Conservation (phyloP, 2,797 vertebrate species). For the Gobionotothen gibberifrons region DNA sequence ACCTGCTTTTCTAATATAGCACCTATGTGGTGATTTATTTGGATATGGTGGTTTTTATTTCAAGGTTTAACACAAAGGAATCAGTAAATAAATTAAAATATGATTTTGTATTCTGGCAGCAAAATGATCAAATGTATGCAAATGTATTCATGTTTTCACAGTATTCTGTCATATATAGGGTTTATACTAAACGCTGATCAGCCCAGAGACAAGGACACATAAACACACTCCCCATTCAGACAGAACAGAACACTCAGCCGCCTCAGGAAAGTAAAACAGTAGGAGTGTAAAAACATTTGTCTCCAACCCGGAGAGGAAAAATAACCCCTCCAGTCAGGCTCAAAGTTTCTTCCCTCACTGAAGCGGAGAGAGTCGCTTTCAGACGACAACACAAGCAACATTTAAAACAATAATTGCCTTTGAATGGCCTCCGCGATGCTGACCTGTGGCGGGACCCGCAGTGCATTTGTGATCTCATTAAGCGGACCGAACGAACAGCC, state of each 20-base stretch:
- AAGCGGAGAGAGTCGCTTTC: constrained; percentile 47
- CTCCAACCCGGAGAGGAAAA: constrained; percentile 43
- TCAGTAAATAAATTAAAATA: background rate
- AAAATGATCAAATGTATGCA: constrained; percentile 9
- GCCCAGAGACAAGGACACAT: constrained; percentile 12
- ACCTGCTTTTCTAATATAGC: background rate
- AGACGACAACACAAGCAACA: constrained; percentile 62
- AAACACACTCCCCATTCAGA: constrained; percentile 10
- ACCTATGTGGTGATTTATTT: background rate
- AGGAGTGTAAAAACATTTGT: constrained; percentile 58
- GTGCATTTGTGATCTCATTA: constrained; percentile 88
- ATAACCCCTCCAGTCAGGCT: constrained; percentile 37
- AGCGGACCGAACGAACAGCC: constrained; percentile 76
- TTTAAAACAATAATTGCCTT: constrained; percentile 83
- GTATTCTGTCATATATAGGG: constrained; percentile 9
- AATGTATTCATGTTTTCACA: constrained; percentile 8
- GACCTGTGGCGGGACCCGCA: constrained; percentile 82
- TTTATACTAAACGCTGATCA: background rate
- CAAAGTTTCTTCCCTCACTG: constrained; percentile 35
- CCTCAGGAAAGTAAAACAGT: constrained; percentile 50
- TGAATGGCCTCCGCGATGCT: constrained; percentile 76
- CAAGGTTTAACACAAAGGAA: background rate
- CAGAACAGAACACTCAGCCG: constrained; percentile 23
- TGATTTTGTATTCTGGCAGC: background rate
- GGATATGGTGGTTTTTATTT: background rate